Evolutionary conservation across 2,888 invertebrate genomes (phyloP), one percentile per base, ranked within the genome.

Genomic region (Eupithecia pulchellata): DNA sequence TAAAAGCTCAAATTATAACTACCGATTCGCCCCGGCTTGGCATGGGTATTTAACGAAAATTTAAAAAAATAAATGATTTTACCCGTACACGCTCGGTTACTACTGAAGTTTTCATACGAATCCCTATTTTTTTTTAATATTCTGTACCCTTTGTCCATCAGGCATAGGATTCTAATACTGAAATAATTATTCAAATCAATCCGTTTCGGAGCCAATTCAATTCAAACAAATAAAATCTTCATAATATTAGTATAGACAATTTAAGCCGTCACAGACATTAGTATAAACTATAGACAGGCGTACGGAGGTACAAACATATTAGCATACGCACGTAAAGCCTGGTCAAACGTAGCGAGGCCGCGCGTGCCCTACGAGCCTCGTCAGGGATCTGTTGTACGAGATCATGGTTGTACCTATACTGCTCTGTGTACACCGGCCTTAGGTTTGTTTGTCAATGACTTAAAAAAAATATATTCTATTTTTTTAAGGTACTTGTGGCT

Each of bases 251-350:
- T n/a, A n/a, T n/a, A n/a, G n/a, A n/a, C n/a, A 47, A 20, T 20
- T 47, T 8, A 47, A 20, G 9, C n/a, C 3, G 20, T 47, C 8
- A 20, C 8, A 42, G 42, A 42, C 2, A 47, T 20, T 47, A 20
- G 47, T 47, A 47, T 47, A 20, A 47, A 55, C 27, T 13, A 55
- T 55, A 55, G 55, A 55, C 77, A 86, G 75, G 75, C 77, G 77
- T 78, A 76, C 74, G 68, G 79, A 82, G 77, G 81, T 80, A 82
- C 89, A 91, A 92, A 91, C 90, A 92, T 89, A 92, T 92, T 92
- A 92, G 91, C 89, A 89, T 85, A 88, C 87, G 86, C 82, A 82
- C 75, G 85, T 91, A 93, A 47, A 92, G 84, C 91, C 86, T 90
- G 81, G 82, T 82, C 91, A 92, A 92, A 91, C 91, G 84, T 83